These are phyloP conservation scores for Eilema caniola DNA, from an alignment of 2,888 invertebrate genomes.

Conservation along the genomic window DNA sequence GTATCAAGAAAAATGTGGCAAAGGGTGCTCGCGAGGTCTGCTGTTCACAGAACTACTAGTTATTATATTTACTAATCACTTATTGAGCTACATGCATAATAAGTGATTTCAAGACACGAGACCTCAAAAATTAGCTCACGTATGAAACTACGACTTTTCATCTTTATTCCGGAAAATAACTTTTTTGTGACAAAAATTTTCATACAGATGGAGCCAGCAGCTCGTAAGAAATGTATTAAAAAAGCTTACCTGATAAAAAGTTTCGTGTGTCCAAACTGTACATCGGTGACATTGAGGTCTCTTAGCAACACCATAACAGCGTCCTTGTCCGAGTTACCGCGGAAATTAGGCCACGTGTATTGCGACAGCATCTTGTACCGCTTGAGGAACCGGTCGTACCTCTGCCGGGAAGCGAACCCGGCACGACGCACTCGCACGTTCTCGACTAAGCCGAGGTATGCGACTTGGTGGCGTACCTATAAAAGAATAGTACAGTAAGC, in stretches of 20 bases:
- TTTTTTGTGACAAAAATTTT: no score
- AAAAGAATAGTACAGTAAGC: neutral
- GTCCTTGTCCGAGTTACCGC: slow-evolving; percentile 91
- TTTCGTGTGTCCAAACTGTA: slow-evolving; percentile 98
- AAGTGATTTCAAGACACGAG: no score
- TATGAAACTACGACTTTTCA: no score
- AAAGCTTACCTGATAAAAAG: slow-evolving; percentile 93
- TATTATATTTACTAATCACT: no score
- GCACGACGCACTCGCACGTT: slow-evolving; percentile 98
- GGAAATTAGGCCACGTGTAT: slow-evolving; percentile 99
- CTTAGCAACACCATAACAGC: slow-evolving; percentile 95
- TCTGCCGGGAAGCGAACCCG: slow-evolving; percentile 98
- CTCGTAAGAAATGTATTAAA: neutral
- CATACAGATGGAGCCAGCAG: no score
- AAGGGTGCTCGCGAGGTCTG: no score
- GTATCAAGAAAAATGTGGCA: no score
- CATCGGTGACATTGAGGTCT: slow-evolving; percentile 93
- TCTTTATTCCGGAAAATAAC: neutral
- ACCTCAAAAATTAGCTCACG: no score
- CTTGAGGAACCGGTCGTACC: slow-evolving; percentile 96
- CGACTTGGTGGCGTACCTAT: slow-evolving; percentile 90
- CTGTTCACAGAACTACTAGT: no score
- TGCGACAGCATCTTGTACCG: slow-evolving; percentile 99
- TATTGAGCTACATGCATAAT: no score
- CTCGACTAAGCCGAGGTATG: slow-evolving; percentile 97